A percentile compares a stretch with the other conserved stretches of the same genome.
These are phyloP conservation scores for Platygyra sinensis DNA, from an alignment of 64 coral and sea anemone species.

Conservation along the genomic window DNA sequence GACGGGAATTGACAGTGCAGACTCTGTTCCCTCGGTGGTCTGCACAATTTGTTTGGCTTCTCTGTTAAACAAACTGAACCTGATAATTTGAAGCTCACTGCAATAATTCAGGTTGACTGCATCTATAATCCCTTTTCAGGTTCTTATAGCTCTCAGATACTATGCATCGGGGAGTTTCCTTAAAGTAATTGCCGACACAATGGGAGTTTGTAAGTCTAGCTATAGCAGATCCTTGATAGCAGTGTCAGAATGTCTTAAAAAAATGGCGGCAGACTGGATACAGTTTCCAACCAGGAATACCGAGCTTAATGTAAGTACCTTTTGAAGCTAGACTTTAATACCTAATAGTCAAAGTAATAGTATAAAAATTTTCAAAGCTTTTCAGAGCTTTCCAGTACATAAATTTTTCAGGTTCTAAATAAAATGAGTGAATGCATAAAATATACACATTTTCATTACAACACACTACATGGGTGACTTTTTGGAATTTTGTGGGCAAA, in stretches of 20 bases:
- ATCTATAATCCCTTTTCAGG: conserved; percentile 13
- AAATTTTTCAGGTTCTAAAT: too few species aligned
- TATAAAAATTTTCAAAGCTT: neutral
- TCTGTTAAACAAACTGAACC: too few species aligned
- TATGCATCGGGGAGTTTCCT: conserved; percentile 29
- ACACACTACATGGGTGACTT: neutral
- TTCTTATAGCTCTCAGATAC: neutral
- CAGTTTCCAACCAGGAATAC: conserved; percentile 1
- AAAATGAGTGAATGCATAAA: too few species aligned
- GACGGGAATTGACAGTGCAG: too few species aligned
- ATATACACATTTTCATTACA: too few species aligned
- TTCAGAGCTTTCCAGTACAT: too few species aligned
- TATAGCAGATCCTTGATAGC: neutral
- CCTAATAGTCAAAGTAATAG: neutral
- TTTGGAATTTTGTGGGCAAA: neutral
- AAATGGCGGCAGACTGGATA: conserved; percentile 16
- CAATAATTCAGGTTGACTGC: neutral
- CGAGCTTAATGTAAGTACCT: conserved; percentile 40
- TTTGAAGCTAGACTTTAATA: conserved; percentile 19
- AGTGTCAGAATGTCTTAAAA: neutral
- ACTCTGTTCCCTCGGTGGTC: too few species aligned
- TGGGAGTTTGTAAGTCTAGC: conserved; percentile 30
- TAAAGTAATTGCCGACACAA: conserved; percentile 26
- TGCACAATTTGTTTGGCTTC: too few species aligned
- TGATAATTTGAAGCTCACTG: conserved; percentile 5